A percentile compares a stretch with the other conserved stretches of the same genome.
These are phyloP conservation scores for Engystomops pustulosus DNA, from an alignment of 2,113 vertebrate species.

Conservation along the genomic window DNA sequence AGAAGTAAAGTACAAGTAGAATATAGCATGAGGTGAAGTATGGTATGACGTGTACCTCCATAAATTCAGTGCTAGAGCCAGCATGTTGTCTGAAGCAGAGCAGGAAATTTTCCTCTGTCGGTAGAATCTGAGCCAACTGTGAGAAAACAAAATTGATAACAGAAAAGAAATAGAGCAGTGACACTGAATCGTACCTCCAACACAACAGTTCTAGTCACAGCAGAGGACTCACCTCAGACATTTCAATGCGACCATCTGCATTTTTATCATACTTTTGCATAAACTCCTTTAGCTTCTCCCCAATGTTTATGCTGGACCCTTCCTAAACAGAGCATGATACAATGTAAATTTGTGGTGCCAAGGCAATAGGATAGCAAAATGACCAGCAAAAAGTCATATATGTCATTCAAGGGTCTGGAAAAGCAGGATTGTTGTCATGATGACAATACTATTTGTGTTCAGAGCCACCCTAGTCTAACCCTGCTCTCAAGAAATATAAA, in stretches of 20 bases:
- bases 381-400: too few relatives aligned
- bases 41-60: slow-evolving; percentile 83
- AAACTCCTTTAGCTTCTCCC: slow-evolving; percentile 95
- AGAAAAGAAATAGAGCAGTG: neutral
- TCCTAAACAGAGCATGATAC: slow-evolving; percentile 72
- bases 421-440: too few relatives aligned
- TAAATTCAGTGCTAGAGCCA: slow-evolving; percentile 91
- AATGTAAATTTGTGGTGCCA: neutral
- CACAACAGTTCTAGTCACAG: neutral
- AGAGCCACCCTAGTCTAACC: too few relatives aligned
- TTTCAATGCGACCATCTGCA: slow-evolving; percentile 92
- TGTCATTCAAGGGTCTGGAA: too few relatives aligned
- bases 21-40: too few relatives aligned
- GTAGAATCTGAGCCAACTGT: slow-evolving; percentile 94
- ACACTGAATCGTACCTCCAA: neutral
- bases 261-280: slow-evolving; percentile 98
- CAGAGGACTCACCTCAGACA: slow-evolving; percentile 87
- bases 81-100: slow-evolving; percentile 94
- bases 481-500: too few relatives aligned
- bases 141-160: slow-evolving; percentile 31
- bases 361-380: too few relatives aligned
- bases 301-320: slow-evolving; percentile 81
- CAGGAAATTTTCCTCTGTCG: slow-evolving; percentile 96
- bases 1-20: neutral
- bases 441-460: too few relatives aligned